Conservation (phyloP, 2,113 vertebrate genomes). For the Anhinga anhinga region DNA sequence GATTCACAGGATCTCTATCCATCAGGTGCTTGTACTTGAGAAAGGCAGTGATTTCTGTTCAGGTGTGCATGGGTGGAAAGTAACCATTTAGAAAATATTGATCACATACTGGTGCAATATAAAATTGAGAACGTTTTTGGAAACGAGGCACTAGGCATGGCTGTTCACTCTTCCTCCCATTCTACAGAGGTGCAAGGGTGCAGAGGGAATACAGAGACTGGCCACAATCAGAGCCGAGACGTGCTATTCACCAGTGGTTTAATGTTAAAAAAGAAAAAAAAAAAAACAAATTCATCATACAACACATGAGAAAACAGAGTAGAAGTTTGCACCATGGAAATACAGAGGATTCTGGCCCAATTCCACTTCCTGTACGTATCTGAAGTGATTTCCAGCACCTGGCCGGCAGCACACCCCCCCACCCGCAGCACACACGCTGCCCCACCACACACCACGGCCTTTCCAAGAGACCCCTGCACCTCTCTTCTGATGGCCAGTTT, state of each 20-base stretch:
- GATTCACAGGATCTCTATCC: rapidly evolving
- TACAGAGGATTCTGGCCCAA: background rate
- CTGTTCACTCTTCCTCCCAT: background rate
- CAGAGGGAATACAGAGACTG: background rate
- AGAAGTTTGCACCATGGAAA: background rate
- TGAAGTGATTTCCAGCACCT: background rate
- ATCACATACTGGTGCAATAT: background rate
- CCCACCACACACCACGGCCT: background rate
- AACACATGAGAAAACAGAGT: background rate
- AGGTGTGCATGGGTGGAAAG: background rate
- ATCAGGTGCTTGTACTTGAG: background rate
- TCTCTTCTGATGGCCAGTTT: background rate
- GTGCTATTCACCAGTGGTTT: background rate
- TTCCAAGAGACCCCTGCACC: background rate
- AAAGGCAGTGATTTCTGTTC: background rate
- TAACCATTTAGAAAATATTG: background rate
- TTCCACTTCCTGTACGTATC: background rate
- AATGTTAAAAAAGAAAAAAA: no score
- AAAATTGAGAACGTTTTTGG: background rate
- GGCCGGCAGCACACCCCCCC: rapidly evolving
- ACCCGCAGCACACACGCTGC: rapidly evolving
- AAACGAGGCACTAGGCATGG: background rate
- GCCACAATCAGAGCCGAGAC: background rate
- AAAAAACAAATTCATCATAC: background rate
- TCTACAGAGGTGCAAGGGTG: background rate